phyloP scores from a whole-genome alignment of 2,888 invertebrate genomes.

The Eilema griseolum region DNA sequence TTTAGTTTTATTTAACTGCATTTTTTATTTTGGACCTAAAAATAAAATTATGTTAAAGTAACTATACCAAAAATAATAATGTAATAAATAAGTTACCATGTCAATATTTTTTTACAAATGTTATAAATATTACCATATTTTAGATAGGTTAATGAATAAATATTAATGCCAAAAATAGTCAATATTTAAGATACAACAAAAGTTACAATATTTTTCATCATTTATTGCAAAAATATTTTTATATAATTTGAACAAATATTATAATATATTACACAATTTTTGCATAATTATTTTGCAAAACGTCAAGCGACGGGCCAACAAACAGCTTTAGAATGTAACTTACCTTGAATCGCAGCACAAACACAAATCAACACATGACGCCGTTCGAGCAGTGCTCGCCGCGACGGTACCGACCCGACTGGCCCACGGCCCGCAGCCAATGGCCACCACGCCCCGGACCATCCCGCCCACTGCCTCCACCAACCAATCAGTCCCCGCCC shows the following conservation, averaged over 20 bases:
- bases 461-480: conserved; percentile 55
- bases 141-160: neutral
- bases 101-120: neutral
- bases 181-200: neutral
- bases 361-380: conserved; percentile 49
- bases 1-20: too few relatives aligned
- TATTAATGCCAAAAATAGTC: neutral
- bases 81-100: neutral
- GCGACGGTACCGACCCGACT: conserved; percentile 39
- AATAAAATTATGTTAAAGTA: too few relatives aligned
- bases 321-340: conserved; percentile 2
- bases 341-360: conserved; percentile 41
- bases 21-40: too few relatives aligned
- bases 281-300: neutral
- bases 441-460: conserved; percentile 58
- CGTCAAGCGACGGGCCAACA: neutral
- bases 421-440: conserved; percentile 52
- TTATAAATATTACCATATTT: neutral
- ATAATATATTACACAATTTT: neutral
- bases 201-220: neutral
- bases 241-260: neutral
- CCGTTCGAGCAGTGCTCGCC: conserved; percentile 31
- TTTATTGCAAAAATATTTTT: neutral
- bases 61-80: too few relatives aligned
- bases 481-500: conserved; percentile 62